Conservation (phyloP, 2,113 vertebrate species). For the Chitala chitala region DNA sequence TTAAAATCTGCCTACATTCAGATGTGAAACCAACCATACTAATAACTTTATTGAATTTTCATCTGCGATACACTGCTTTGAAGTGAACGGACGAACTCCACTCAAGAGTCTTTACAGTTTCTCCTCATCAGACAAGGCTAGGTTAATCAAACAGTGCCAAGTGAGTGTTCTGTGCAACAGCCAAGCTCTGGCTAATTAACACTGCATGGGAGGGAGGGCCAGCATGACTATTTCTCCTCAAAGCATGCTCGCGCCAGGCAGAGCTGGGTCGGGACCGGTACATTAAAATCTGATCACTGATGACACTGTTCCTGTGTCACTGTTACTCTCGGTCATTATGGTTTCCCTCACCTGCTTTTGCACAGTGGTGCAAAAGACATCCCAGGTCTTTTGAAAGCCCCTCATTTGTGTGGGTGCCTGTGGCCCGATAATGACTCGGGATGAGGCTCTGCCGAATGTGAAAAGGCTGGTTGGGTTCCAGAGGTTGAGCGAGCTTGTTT, state of each 20-base stretch:
- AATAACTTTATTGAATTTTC: too few species aligned
- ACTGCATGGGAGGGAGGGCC: slow-evolving; percentile 52
- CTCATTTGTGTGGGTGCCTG: background rate
- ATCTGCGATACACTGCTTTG: slow-evolving; percentile 43
- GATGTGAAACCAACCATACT: too few species aligned
- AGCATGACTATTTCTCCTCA: slow-evolving; percentile 27
- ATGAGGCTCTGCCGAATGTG: slow-evolving; percentile 9
- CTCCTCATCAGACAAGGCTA: slow-evolving; percentile 29
- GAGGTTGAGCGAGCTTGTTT: slow-evolving; percentile 39
- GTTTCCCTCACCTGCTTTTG: background rate
- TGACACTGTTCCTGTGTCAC: background rate
- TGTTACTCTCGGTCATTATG: background rate
- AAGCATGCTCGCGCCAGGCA: background rate
- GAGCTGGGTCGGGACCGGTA: background rate
- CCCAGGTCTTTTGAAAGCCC: background rate
- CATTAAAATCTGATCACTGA: slow-evolving; percentile 3
- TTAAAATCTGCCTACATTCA: too few species aligned
- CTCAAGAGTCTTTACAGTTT: slow-evolving; percentile 46
- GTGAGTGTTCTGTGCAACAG: slow-evolving; percentile 49
- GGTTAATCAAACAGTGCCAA: slow-evolving; percentile 65
- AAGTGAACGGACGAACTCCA: slow-evolving; percentile 45
- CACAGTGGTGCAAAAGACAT: background rate
- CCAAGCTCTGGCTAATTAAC: slow-evolving; percentile 64
- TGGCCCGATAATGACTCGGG: background rate
- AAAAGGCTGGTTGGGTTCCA: slow-evolving; percentile 30